Evolutionary conservation across 2,888 invertebrate genomes (phyloP).

Genomic region (Lucinisca nassula): DNA sequence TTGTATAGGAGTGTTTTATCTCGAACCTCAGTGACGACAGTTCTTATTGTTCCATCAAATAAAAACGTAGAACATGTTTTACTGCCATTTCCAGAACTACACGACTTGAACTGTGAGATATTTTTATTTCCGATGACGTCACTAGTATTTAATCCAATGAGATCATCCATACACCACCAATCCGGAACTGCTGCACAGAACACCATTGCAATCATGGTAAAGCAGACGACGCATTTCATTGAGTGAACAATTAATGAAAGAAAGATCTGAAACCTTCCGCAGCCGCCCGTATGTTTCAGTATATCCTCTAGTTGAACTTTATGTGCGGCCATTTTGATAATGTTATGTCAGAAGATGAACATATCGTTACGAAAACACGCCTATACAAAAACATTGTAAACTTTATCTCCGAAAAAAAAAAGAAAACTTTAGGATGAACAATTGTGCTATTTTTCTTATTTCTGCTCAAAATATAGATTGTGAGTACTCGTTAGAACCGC

Average conservation of each 20-base stretch:
- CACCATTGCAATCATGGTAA: slow-evolving; percentile 50
- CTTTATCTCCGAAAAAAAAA: too few species aligned
- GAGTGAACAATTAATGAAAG: slow-evolving; percentile 43
- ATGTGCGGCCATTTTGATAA: too few species aligned
- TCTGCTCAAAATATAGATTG: too few species aligned
- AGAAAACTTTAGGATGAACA: too few species aligned
- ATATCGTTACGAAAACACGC: too few species aligned
- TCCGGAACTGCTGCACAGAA: slow-evolving; percentile 50
- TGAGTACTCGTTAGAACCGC: too few species aligned
- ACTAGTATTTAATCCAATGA: background rate
- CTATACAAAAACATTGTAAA: too few species aligned
- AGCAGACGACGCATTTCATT: slow-evolving; percentile 53
- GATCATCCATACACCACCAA: slow-evolving; percentile 59
- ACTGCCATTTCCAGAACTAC: background rate
- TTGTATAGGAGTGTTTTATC: too few species aligned
- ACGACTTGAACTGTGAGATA: background rate
- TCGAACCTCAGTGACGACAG: slow-evolving; percentile 4
- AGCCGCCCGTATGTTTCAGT: slow-evolving; percentile 55
- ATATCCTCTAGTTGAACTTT: slow-evolving; percentile 42
- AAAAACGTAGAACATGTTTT: background rate
- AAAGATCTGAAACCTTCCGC: slow-evolving; percentile 61
- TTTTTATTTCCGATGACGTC: background rate
- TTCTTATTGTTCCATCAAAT: background rate
- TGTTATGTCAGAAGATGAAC: too few species aligned
- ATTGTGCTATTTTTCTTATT: too few species aligned